Evolutionary conservation across 1,140 invertebrate genomes (phyloP), one percentile per base, ranked within the genome.

Genomic region (Drosophila tsacasi): DNA sequence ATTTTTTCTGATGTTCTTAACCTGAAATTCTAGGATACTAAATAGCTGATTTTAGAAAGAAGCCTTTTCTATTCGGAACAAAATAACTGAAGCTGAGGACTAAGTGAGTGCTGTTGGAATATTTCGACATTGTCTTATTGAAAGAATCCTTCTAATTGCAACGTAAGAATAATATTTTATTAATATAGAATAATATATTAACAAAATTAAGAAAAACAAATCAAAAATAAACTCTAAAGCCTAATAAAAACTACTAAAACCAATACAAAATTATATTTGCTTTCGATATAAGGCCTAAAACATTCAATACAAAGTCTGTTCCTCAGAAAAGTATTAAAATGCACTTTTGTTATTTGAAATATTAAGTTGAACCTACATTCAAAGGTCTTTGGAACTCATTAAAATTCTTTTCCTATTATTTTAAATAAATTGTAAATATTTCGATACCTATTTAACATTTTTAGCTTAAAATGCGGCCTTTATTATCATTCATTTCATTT

Each of bases 11-110:
- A 27, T 68, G 46, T 19, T 19, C 5, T 8, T 17, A 19, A 12
- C 21, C 46, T 23, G 3, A 25, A 13, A 35, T n/a, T 44, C 5
- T 52, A 42, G 17, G 15, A 5, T 35, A 12, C 0, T 6, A 27
- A 42, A 17, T 25, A 21, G 17, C 30, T n/a, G 25, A 61, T 25
- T 44, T 62, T 57, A 42, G 23, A 39, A 73, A 73, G 47, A 47
- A 27, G 37, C 68, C 61, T 59, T 61, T 39, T 76, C 12, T 68
- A 42, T 25, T 39, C 5, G 52, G 44, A 66, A 60, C 21, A 39
- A 47, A 54, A 63, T 23, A 60, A 15, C 19, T 35, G 35, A 62
- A 35, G 35, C 44, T 15, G 17, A 25, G 17, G 30, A 21, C 42
- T n/a, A 1, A 40, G 17, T n/a, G 3, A 19, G 1, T 23, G 0